Evolutionary conservation across 2,113 vertebrate genomes (phyloP).

Genomic region (Aleadryas rufinucha): DNA sequence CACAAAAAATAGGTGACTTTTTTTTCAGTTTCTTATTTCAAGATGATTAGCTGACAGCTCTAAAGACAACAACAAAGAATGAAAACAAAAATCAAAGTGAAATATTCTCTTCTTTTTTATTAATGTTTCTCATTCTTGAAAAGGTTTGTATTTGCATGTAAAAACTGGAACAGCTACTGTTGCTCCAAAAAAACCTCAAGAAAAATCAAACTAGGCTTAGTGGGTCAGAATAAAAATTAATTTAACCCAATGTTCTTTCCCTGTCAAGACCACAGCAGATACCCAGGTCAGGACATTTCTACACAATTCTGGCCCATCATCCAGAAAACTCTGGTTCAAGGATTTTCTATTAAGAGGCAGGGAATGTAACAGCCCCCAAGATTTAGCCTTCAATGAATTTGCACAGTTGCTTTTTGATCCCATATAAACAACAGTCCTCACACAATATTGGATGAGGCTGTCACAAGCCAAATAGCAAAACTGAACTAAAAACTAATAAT

Average conservation of each 20-base stretch:
- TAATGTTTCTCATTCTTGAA: not conserved
- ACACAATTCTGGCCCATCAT: not conserved
- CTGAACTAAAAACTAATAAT: not conserved
- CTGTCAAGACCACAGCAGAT: not conserved
- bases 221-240: not conserved
- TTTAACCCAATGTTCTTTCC: not conserved
- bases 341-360: not conserved
- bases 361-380: not conserved
- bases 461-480: not conserved
- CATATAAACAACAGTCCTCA: not conserved
- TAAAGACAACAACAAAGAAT: not conserved
- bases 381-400: not conserved
- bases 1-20: not conserved
- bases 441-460: not conserved
- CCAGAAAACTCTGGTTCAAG: not conserved
- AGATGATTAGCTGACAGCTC: not conserved
- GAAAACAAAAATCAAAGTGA: not conserved
- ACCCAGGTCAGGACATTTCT: not conserved
- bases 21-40: not conserved
- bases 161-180: not conserved
- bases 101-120: fast-evolving
- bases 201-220: not conserved
- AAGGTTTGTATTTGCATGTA: not conserved
- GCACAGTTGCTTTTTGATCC: not conserved
- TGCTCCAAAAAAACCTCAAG: not conserved